Base-by-base conservation (phyloP, 2,888 invertebrate genomes). In the Cerastis rubricosa region DNA sequence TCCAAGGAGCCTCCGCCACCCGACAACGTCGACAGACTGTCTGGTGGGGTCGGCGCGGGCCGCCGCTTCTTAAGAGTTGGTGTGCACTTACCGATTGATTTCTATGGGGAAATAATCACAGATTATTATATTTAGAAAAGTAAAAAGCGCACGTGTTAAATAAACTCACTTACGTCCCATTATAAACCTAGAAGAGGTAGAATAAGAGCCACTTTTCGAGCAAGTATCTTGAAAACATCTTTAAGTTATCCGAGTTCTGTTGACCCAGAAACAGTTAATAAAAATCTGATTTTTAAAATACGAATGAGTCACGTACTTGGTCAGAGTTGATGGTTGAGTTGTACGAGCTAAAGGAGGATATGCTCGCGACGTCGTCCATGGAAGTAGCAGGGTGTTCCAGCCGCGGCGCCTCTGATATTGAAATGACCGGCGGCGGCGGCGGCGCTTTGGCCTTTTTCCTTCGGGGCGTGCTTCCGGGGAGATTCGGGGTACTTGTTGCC, bases 361-460 rank as follows among this genome's bases (percentile, higher is more conserved):
- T 93, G 89, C 96, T 96, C 25, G 94, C 95, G 29, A 96, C 93
- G 74, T 96, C 96, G 66, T 96, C 96, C 92, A 94, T 94, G 43
- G 96, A 96, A 3, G 94, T 94, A 59, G 92, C 87, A 12, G 93
- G 92, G 1, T 87, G 83, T 49, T 90, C 90, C 4, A 89, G 87
- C 63, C 66, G 90, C 76, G 86, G 87, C 22, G 86, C 82, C 69
- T 88, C 89, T 19, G 89, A 86, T 68, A 92, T 83, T 11, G 88
- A 86, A 76, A 92, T 85, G 65, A 89, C 84, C 12, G 93, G 98
- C 72, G 98, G 98, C 51, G 97, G 97, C 8, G 80, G 88, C 25
- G 98, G 98, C n/a, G 98, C 98, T 40, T 97, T 97, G 76, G 97
- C 97, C 92, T 98, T 98, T 91, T 97, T 97, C 61, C 97, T 96